A percentile compares a stretch with the other conserved stretches of the same genome.
Evolutionary conservation across 2,797 vertebrate species (phyloP).

Genomic region (Hozukius guyotensis): DNA sequence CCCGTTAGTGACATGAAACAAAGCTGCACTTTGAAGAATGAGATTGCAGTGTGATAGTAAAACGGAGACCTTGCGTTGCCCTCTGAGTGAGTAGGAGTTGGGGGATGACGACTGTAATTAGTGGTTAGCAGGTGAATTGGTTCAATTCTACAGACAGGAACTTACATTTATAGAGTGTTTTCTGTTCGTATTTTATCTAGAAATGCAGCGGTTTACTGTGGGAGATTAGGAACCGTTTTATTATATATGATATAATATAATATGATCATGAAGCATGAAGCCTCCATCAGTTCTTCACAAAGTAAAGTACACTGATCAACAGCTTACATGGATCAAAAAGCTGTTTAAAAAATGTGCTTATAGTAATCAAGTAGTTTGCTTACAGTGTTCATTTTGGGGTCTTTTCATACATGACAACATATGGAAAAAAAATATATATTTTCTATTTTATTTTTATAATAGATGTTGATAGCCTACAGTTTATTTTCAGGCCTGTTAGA

Average conservation of each 20-base stretch:
- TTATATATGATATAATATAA: not conserved
- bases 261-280: not conserved
- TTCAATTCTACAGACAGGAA: not conserved
- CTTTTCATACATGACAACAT: too few relatives aligned
- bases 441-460: too few relatives aligned
- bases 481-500: too few relatives aligned
- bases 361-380: too few relatives aligned
- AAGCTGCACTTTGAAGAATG: slow-evolving; percentile 47
- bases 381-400: too few relatives aligned
- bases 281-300: not conserved
- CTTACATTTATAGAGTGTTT: not conserved
- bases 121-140: slow-evolving; percentile 8
- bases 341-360: too few relatives aligned
- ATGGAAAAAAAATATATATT: too few relatives aligned
- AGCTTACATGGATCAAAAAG: too few relatives aligned
- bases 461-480: too few relatives aligned
- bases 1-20: slow-evolving; percentile 33
- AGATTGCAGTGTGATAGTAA: slow-evolving; percentile 29
- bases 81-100: not conserved
- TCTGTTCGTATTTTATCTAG: slow-evolving; percentile 13
- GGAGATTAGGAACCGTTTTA: not conserved
- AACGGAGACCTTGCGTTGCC: slow-evolving; percentile 2
- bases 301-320: not conserved
- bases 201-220: not conserved
- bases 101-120: not conserved